These are phyloP conservation scores for Antechinus stuartii DNA, from an alignment of 2,113 vertebrate genomes.

Conservation along the genomic window DNA sequence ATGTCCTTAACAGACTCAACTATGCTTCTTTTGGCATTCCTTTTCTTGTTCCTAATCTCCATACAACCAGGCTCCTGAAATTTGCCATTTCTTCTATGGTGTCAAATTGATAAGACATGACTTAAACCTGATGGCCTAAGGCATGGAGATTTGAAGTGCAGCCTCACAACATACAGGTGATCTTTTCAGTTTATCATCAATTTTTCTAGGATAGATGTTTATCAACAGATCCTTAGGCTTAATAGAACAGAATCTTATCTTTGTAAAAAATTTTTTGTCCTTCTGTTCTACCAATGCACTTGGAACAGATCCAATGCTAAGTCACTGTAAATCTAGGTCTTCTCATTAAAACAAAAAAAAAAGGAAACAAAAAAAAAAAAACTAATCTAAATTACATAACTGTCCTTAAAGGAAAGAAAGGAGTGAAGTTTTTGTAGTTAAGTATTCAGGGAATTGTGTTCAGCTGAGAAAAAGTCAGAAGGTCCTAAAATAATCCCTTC, in stretches of 20 bases:
- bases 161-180: background rate
- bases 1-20: background rate
- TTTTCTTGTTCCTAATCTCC: background rate
- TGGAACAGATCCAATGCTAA: background rate
- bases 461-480: background rate
- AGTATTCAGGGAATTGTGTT: background rate
- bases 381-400: too few species aligned
- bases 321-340: background rate
- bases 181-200: background rate
- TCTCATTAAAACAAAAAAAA: background rate
- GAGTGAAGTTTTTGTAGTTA: background rate
- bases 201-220: background rate
- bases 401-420: conserved; percentile 9
- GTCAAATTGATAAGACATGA: background rate
- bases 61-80: background rate
- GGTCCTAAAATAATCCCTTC: background rate
- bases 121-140: background rate
- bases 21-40: background rate
- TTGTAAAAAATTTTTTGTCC: background rate
- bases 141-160: background rate
- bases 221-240: background rate
- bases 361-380: background rate
- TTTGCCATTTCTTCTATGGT: background rate
- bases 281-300: background rate
- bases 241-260: background rate